A percentile compares a stretch with the other conserved stretches of the same genome.
Conservation (phyloP, 1,140 invertebrate genomes). For the Lanistes nyassanus region DNA sequence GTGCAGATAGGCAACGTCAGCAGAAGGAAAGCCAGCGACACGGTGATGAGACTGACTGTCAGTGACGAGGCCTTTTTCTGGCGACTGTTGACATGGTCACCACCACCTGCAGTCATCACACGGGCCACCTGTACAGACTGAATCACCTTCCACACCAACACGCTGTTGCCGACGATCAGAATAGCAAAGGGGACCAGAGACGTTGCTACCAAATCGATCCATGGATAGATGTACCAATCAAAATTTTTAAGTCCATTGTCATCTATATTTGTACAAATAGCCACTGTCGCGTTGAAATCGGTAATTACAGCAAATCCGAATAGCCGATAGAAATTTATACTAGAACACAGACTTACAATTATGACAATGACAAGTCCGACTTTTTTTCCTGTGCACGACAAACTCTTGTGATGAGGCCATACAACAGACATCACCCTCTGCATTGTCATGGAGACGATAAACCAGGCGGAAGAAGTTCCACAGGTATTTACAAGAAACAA, state of each 20-base stretch:
- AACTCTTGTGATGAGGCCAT: conserved; percentile 37
- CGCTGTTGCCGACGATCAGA: neutral
- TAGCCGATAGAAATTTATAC: too few species aligned
- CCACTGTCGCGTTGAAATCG: neutral
- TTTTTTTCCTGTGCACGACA: conserved; percentile 24
- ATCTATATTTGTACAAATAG: neutral
- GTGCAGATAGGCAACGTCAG: conserved; percentile 6
- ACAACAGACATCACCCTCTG: conserved; percentile 44
- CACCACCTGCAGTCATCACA: neutral
- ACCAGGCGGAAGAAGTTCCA: conserved; percentile 41
- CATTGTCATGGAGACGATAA: conserved; percentile 45
- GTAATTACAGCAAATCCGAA: too few species aligned
- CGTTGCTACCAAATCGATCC: neutral
- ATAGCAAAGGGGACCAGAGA: conserved; percentile 4
- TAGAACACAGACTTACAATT: too few species aligned
- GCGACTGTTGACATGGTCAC: neutral
- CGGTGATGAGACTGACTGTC: conserved; percentile 6
- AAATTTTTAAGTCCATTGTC: neutral
- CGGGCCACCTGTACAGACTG: neutral
- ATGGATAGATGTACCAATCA: conserved; percentile 1
- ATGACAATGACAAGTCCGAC: too few species aligned
- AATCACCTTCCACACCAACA: neutral
- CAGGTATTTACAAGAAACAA: conserved; percentile 35
- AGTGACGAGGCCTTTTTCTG: conserved; percentile 9
- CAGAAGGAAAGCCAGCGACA: neutral